Evolutionary conservation across 2,797 vertebrate species (phyloP), one percentile per base, ranked within the genome.

Genomic region (Distichodus sexfasciatus): DNA sequence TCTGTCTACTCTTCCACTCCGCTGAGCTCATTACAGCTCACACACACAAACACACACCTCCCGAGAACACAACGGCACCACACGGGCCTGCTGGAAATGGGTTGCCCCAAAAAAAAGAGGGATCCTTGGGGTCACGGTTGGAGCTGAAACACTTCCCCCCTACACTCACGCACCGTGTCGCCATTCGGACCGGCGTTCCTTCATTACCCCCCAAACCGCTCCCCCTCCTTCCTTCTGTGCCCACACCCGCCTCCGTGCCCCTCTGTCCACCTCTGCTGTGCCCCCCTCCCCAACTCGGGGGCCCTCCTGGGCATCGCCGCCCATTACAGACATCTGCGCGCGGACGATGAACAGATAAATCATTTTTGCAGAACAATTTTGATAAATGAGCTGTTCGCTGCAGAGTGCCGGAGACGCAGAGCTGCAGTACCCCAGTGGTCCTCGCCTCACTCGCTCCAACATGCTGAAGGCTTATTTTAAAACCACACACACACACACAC

Each of bases 301-400:
- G 73, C 80, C 84, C 82, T 84, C 81, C 73, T 81, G 84, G 84
- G 85, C 81, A 78, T 72, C 67, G 60, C 72, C 71, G 66, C 78
- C 74, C 76, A 77, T 75, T 71, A 72, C 77, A 80, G 81, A 87
- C 88, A 88, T 86, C 86, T 88, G 88, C 79, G 81, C 81, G 75
- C 60, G 79, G 79, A 65, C 81, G 79, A 81, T 66, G 84, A 89
- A 85, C 76, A 86, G 78, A 89, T 89, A 86, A 88, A 90, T 90
- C 87, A 90, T 87, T 79, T 86, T 75, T 79, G 81, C 81, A 76
- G 81, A 83, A 85, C 69, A 80, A 82, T 83, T 80, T 84, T 89
- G 87, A 89, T 86, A 81, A 87, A 87, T 87, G 87, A 86, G 84
- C 72, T 68, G 78, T 70, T 81, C 73, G 41, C 65, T 60, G 71